phyloP scores from a whole-genome alignment of 2,797 vertebrate genomes.

The Muscicapa striata region DNA sequence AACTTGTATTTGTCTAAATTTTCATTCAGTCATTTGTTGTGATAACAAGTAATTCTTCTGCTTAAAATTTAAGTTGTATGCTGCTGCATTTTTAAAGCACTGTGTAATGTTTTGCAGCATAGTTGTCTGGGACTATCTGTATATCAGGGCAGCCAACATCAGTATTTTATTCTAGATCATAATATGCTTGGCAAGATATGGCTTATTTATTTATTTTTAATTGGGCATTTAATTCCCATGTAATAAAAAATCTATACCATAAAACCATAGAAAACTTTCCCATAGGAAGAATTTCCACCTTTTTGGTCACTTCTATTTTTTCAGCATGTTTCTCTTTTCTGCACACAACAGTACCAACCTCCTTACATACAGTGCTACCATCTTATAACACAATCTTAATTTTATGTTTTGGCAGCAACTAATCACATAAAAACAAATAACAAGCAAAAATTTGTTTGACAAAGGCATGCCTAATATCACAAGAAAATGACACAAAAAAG shows the following conservation, averaged over 20 bases:
- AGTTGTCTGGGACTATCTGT: not conserved
- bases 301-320: not conserved
- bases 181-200: not conserved
- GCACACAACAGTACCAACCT: not conserved
- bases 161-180: not conserved
- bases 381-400: not conserved
- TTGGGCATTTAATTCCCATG: not conserved
- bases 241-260: not conserved
- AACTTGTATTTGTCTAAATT: not conserved
- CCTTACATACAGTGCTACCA: not conserved
- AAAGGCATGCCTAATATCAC: not conserved
- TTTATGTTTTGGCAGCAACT: not conserved
- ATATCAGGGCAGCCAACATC: not conserved
- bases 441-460: not conserved
- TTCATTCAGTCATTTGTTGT: not conserved
- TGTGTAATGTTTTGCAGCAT: not conserved
- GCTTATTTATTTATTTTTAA: not conserved
- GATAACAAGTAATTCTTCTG: not conserved
- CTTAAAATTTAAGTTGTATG: not conserved
- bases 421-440: not conserved
- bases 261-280: not conserved
- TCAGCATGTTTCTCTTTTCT: not conserved
- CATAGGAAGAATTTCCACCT: not conserved
- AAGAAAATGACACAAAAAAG: not conserved
- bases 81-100: not conserved